These are phyloP conservation scores for Fundulus diaphanus DNA, from an alignment of 2,797 vertebrate species.

Conservation along the genomic window DNA sequence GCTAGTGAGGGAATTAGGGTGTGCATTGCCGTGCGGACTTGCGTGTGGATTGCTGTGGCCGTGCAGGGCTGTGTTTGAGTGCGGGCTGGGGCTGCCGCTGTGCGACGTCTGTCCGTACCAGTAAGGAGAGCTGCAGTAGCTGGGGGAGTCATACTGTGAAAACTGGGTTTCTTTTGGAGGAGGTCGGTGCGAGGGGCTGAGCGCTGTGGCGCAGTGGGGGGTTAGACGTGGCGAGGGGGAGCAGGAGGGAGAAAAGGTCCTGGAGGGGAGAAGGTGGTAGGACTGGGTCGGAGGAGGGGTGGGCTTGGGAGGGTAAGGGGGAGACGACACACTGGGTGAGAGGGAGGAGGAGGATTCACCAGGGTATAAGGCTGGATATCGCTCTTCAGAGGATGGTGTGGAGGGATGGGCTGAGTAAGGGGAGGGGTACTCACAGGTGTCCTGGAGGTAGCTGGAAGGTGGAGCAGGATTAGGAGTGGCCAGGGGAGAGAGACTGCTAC, in stretches of 20 bases:
- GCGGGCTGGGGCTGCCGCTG: slow-evolving; percentile 89
- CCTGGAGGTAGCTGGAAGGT: slow-evolving; percentile 87
- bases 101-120: slow-evolving; percentile 93
- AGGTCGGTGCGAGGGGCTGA: slow-evolving; percentile 80
- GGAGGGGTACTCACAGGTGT: slow-evolving; percentile 94
- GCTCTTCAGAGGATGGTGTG: slow-evolving; percentile 96
- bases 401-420: slow-evolving; percentile 97
- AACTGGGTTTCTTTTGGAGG: slow-evolving; percentile 88
- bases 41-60: slow-evolving; percentile 73
- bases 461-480: slow-evolving; percentile 85
- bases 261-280: slow-evolving; percentile 83
- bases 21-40: slow-evolving; percentile 81
- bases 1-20: slow-evolving; percentile 56
- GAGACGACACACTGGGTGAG: slow-evolving; percentile 90
- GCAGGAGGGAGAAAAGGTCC: slow-evolving; percentile 96
- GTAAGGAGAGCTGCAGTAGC: slow-evolving; percentile 94
- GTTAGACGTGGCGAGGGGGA: slow-evolving; percentile 89
- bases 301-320: slow-evolving; percentile 86
- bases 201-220: slow-evolving; percentile 78
- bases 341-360: slow-evolving; percentile 87
- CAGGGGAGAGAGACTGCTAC: slow-evolving; percentile 96
- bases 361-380: slow-evolving; percentile 92
- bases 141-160: slow-evolving; percentile 95
- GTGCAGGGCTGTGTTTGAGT: slow-evolving; percentile 68
- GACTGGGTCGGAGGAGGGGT: slow-evolving; percentile 85